Percentiles rank a stretch among this genome's conserved stretches.
Conservation (phyloP, 2,113 vertebrate species). For the Scalopus aquaticus region DNA sequence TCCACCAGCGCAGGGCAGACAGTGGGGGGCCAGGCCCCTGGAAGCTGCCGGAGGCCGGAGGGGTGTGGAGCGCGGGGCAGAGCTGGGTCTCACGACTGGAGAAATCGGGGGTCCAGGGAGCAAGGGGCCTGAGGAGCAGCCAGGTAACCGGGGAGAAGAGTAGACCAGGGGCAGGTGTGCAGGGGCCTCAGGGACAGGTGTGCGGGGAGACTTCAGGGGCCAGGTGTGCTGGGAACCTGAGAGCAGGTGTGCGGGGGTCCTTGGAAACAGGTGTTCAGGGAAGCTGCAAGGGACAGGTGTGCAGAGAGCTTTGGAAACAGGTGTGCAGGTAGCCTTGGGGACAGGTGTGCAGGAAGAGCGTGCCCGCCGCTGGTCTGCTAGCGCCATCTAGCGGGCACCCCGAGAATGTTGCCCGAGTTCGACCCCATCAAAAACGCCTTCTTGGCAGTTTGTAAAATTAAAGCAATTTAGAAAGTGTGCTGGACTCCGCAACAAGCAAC, state of each 20-base stretch:
- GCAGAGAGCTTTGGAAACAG: neutral
- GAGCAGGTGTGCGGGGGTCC: too few species aligned
- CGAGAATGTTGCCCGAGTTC: neutral
- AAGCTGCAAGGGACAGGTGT: neutral
- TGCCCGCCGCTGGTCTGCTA: neutral
- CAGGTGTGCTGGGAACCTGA: too few species aligned
- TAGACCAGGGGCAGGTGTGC: too few species aligned
- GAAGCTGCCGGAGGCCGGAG: neutral
- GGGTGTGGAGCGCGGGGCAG: too few species aligned
- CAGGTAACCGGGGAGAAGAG: neutral
- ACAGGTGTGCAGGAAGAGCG: neutral
- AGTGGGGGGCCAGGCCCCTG: too few species aligned
- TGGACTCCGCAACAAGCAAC: neutral
- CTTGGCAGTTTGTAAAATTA: neutral
- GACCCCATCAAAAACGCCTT: neutral
- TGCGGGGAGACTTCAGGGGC: too few species aligned
- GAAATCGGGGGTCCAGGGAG: fast-evolving
- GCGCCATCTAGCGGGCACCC: conserved; percentile 56
- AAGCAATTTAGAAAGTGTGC: neutral
- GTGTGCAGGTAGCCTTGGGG: neutral
- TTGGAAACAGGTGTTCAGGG: too few species aligned
- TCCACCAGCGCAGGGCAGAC: fast-evolving
- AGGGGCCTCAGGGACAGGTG: too few species aligned
- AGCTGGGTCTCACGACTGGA: neutral
- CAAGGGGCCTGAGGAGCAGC: neutral